Evolutionary conservation across 2,888 invertebrate species (phyloP).

Genomic region (Habroteleia sp.): DNA sequence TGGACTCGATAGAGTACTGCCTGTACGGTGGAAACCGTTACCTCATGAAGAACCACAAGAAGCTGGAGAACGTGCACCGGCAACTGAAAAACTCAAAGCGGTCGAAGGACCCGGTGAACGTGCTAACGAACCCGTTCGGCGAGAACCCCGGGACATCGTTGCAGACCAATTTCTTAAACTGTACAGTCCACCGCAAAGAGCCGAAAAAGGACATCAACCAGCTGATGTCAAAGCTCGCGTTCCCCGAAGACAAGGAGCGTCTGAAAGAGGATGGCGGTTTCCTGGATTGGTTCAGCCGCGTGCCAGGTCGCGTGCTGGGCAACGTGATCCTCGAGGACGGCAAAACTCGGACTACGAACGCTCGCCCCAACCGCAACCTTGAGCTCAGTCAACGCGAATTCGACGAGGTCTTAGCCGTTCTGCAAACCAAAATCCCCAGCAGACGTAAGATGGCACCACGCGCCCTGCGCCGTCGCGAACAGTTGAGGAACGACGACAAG

Average conservation of each 20-base stretch:
- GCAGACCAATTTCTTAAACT: constrained; percentile 63
- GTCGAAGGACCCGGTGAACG: constrained; percentile 61
- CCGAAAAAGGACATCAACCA: constrained; percentile 60
- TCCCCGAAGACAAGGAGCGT: constrained; percentile 72
- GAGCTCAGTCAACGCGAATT: constrained; percentile 80
- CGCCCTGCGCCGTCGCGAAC: constrained; percentile 63
- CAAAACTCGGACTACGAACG: constrained; percentile 48
- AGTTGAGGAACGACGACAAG: constrained; percentile 16
- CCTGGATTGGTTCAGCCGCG: constrained; percentile 75
- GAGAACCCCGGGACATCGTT: constrained; percentile 73
- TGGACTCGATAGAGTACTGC: constrained; percentile 29
- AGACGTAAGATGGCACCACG: constrained; percentile 65
- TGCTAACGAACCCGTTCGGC: constrained; percentile 66
- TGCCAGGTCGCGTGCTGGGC: constrained; percentile 74
- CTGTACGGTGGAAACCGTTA: constrained; percentile 26
- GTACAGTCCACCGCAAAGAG: constrained; percentile 69
- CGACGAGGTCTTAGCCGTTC: constrained; percentile 80
- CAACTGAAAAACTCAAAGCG: constrained; percentile 39
- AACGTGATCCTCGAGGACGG: constrained; percentile 67
- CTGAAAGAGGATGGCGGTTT: constrained; percentile 72
- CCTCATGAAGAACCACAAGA: constrained; percentile 23
- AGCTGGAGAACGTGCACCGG: constrained; percentile 41
- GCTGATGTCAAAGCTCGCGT: constrained; percentile 73
- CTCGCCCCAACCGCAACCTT: constrained; percentile 77
- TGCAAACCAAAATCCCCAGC: constrained; percentile 76